These are phyloP conservation scores for Phalloptychus januarius DNA, from an alignment of 2,797 vertebrate genomes.

Conservation along the genomic window DNA sequence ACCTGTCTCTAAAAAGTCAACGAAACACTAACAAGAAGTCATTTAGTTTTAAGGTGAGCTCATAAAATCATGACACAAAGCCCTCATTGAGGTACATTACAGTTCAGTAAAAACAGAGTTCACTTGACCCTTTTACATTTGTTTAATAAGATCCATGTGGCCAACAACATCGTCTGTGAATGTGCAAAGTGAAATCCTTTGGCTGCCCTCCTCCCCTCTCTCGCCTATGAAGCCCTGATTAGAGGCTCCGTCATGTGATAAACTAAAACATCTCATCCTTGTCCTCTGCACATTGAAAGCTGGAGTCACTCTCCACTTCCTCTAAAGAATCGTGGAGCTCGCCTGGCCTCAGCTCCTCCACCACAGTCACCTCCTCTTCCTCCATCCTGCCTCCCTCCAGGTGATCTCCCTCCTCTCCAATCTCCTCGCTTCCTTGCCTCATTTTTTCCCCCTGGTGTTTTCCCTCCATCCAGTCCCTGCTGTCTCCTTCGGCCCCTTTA, in stretches of 20 bases:
- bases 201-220: constrained; percentile 15
- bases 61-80: constrained; percentile 22
- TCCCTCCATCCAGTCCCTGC: neutral
- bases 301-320: constrained; percentile 68
- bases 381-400: constrained; percentile 7
- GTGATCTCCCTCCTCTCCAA: neutral
- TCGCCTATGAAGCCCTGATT: constrained; percentile 7
- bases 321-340: constrained; percentile 26
- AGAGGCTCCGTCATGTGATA: constrained; percentile 18
- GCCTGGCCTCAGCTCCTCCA: constrained; percentile 33
- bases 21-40: neutral
- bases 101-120: constrained; percentile 21
- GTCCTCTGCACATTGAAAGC: constrained; percentile 56
- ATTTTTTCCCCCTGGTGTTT: neutral
- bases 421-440: neutral
- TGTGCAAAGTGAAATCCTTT: constrained; percentile 42
- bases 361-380: constrained; percentile 32
- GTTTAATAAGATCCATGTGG: neutral
- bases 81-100: constrained; percentile 13
- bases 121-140: neutral
- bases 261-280: constrained; percentile 62
- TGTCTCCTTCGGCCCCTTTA: constrained; percentile 11
- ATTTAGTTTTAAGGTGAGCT: constrained; percentile 39
- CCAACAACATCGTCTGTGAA: constrained; percentile 1
- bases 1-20: neutral